These are phyloP conservation scores for Suncus etruscus DNA, from an alignment of 2,113 vertebrate species.

Conservation along the genomic window DNA sequence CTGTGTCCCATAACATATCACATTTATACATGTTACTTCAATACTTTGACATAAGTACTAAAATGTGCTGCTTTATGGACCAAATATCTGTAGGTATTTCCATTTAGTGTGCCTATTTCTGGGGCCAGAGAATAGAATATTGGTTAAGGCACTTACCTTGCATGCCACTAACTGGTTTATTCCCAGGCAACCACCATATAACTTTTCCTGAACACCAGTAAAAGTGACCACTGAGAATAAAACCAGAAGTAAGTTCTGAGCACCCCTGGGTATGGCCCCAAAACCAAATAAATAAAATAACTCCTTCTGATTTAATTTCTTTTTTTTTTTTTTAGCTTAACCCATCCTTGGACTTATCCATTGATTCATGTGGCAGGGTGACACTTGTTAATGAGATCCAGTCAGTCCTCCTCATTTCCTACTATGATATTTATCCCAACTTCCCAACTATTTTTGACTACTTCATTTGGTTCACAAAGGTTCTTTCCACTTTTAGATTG, in stretches of 20 bases:
- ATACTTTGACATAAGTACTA: background rate
- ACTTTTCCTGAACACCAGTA: too few relatives aligned
- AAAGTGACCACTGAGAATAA: too few relatives aligned
- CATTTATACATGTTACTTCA: background rate
- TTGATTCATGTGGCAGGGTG: background rate
- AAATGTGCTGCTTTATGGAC: background rate
- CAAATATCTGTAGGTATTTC: background rate
- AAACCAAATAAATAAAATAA: background rate
- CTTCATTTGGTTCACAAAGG: background rate
- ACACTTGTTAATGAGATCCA: background rate
- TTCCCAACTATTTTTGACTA: background rate
- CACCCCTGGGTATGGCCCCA: too few relatives aligned
- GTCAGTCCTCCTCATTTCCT: background rate
- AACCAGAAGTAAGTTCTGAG: too few relatives aligned
- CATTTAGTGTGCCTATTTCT: too few relatives aligned
- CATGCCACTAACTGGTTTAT: too few relatives aligned
- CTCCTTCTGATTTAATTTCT: background rate
- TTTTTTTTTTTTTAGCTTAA: background rate
- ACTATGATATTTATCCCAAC: rapidly evolving
- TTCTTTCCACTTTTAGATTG: background rate
- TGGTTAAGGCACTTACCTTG: too few relatives aligned
- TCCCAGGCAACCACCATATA: too few relatives aligned
- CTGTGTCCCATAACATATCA: background rate
- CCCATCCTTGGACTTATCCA: background rate
- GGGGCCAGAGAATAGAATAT: too few relatives aligned